These are phyloP conservation scores for Dusona sp. DNA, from an alignment of 2,888 invertebrate genomes.

Conservation along the genomic window DNA sequence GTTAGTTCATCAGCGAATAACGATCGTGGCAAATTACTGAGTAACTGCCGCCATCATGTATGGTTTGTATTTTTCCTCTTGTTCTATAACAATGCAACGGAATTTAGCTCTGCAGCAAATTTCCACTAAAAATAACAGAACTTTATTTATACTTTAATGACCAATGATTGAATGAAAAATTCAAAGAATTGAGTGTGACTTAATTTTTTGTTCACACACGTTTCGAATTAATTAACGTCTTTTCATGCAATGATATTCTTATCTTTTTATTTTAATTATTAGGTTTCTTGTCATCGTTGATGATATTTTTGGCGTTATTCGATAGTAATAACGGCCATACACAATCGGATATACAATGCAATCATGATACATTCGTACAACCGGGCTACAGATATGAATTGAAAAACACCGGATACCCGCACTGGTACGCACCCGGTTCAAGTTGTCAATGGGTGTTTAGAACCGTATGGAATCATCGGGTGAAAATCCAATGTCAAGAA, in stretches of 20 bases:
- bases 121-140: neutral
- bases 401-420: constrained; percentile 82
- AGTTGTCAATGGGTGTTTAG: neutral
- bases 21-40: neutral
- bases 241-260: no score
- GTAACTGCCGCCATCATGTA: neutral
- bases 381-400: constrained; percentile 68
- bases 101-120: neutral
- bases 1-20: neutral
- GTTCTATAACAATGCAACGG: neutral
- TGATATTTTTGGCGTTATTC: constrained; percentile 78
- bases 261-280: constrained; percentile 39
- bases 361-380: constrained; percentile 73
- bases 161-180: no score
- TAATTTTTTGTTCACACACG: no score
- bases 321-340: constrained; percentile 70
- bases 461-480: neutral
- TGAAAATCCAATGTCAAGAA: neutral
- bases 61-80: neutral
- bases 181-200: no score
- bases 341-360: no score
- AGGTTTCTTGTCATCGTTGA: constrained; percentile 70
- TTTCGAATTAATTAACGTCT: no score
- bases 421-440: constrained; percentile 39
- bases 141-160: no score